Evolutionary conservation across 2,888 invertebrate genomes (phyloP), one percentile per base, ranked within the genome.

Genomic region (Chirona hameri): DNA sequence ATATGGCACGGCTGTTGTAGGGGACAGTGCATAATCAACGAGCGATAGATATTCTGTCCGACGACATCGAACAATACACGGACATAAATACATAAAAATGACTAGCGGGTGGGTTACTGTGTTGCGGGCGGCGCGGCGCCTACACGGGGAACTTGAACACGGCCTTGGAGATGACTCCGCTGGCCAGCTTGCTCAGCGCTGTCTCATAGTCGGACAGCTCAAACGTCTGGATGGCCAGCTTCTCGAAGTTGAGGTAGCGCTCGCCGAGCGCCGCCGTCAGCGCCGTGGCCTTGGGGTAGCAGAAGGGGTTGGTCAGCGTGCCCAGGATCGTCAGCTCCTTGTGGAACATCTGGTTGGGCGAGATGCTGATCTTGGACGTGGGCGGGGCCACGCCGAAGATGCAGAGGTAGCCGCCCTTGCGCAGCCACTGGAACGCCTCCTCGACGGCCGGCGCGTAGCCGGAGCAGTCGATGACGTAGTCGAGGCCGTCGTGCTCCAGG

Each of bases 381-480:
- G 91, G 91, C 85, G 89, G 88, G 21, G 92, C 91, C 83, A 93
- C 92, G 0, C 93, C 93, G 85, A 93, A 93, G 52, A 93, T 88
- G 10, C 92, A 91, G 79, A 93, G 90, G 85, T 91, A 92, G 0
- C 93, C 93, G 0, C 93, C 93, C 1, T 87, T 88, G 15, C 88
- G 88, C 83, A 93, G 83, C 60, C 92, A 88, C 57, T 90, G 88
- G 82, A 93, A 87, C 4, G 89, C 91, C 4, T 90, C 89, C 86
- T 93, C 92, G 88, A 93, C 91, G 0, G 93, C 93, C 83, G 91
- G 91, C 0, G 91, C 92, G 15, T 90, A 92, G 87, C 93, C 93
- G 86, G 93, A 93, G 86, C 93, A 93, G 85, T 93, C 93, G n/a
- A 93, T 89, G 21, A 92, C 91, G 79, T 93, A 88, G 85, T 93